A percentile compares a stretch with the other conserved stretches of the same genome.
Conservation (phyloP, 2,113 vertebrate species). For the Arvicanthis niloticus region DNA sequence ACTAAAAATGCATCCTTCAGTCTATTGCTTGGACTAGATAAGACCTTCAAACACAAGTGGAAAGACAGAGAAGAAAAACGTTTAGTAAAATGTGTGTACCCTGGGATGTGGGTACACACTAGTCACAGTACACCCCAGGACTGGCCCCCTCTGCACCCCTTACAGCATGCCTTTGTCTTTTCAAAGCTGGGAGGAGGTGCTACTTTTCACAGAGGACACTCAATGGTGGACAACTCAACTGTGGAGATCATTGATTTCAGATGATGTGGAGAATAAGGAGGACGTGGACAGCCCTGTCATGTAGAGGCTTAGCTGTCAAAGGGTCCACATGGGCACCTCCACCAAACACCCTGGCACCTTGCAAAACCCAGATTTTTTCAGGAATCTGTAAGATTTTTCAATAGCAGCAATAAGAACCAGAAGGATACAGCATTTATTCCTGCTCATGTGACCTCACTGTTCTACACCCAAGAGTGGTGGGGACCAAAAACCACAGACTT, state of each 20-base stretch:
- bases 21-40: background rate
- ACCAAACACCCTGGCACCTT: background rate
- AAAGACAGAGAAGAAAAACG: background rate
- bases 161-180: background rate
- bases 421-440: background rate
- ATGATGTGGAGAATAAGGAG: background rate
- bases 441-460: background rate
- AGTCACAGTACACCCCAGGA: background rate
- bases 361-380: background rate
- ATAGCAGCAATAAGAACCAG: background rate
- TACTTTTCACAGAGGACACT: background rate
- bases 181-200: background rate
- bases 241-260: background rate
- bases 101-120: background rate
- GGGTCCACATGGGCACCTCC: no score
- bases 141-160: background rate
- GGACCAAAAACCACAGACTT: background rate
- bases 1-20: background rate
- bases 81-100: background rate
- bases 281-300: background rate
- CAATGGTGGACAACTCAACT: background rate
- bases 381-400: background rate
- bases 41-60: background rate
- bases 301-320: background rate
- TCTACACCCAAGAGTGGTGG: background rate